These are phyloP conservation scores for Lacanobia oleracea DNA, from an alignment of 2,888 invertebrate genomes.

Conservation along the genomic window DNA sequence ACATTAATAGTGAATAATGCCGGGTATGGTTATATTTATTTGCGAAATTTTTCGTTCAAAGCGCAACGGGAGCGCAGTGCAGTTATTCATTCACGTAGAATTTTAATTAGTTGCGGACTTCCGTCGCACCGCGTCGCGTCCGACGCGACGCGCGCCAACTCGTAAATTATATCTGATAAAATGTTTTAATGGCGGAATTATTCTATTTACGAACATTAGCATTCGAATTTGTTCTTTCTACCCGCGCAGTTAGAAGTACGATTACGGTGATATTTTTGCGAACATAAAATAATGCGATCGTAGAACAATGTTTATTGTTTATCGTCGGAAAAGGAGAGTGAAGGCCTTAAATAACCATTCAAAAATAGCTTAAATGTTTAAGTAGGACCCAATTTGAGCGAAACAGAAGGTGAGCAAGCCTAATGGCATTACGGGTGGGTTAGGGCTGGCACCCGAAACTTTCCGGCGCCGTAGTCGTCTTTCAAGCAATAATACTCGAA, in stretches of 20 bases:
- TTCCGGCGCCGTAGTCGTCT: constrained; percentile 68
- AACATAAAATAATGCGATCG: constrained; percentile 26
- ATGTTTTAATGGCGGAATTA: constrained; percentile 67
- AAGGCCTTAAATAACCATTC: constrained; percentile 35
- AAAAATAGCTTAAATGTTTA: constrained; percentile 59
- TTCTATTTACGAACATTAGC: constrained; percentile 66
- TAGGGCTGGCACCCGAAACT: constrained; percentile 67
- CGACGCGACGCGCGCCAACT: constrained; percentile 62
- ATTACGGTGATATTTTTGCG: constrained; percentile 48
- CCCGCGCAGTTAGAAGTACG: constrained; percentile 42
- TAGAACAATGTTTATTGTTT: constrained; percentile 44
- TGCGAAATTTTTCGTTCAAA: constrained; percentile 67
- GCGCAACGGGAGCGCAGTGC: constrained; percentile 76
- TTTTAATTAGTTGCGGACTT: constrained; percentile 88
- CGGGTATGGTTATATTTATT: constrained; percentile 59
- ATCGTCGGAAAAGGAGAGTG: constrained; percentile 28
- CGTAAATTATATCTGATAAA: constrained; percentile 73
- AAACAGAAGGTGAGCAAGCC: constrained; percentile 63
- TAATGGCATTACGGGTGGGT: constrained; percentile 64
- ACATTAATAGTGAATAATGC: constrained; percentile 42
- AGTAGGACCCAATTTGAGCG: constrained; percentile 59
- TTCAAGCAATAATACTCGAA: constrained; percentile 73
- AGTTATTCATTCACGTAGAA: constrained; percentile 86
- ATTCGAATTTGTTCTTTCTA: constrained; percentile 53
- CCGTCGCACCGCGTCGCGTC: constrained; percentile 75